Evolutionary conservation across 2,888 invertebrate genomes (phyloP), one percentile per base, ranked within the genome.

Genomic region (Tillus elongatus): DNA sequence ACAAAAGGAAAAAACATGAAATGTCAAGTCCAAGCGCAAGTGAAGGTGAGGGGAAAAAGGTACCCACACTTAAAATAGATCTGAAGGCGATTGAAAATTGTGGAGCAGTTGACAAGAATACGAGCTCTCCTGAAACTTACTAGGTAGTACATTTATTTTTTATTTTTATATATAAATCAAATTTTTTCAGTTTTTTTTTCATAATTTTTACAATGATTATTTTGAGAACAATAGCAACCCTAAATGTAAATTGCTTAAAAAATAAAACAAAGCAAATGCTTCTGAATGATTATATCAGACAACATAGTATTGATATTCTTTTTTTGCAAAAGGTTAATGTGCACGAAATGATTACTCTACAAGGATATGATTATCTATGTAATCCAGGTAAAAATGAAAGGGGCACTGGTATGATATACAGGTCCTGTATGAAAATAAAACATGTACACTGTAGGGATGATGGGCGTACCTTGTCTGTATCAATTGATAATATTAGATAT

Each of bases 321-420:
- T 19, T 19, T 19, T 9, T 19, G 24, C 24, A 19, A 19, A 9
- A 19, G 24, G 24, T 19, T 19, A 19, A 19, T 19, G n/a, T 19
- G 6, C 6, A 19, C 6, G 6, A 8, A 8, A 6, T 19, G n/a
- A 19, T 8, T 9, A 8, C 6, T 19, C 24, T 8, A 8, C 24
- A 6, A 19, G n/a, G n/a, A 8, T 19, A 19, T 19, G n/a, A 19
- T 8, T 19, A 19, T 19, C 6, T 19, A 8, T 8, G 6, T 19
- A 19, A 19, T 19, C 6, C 9, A 9, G 24, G 24, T 8, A 9
- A 19, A 19, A 19, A 19, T 19, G n/a, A 19, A 8, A 19, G 24
- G n/a, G 24, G 24, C 9, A 19, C 24, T 19, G 24, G 6, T 6
- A 19, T 19, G n/a, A 19, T 19, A 8, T 19, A 19, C 9, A 19